Percentiles rank a stretch among this genome's conserved stretches.
phyloP scores from a whole-genome alignment of 2,888 invertebrate genomes.

The Erynnis tages region DNA sequence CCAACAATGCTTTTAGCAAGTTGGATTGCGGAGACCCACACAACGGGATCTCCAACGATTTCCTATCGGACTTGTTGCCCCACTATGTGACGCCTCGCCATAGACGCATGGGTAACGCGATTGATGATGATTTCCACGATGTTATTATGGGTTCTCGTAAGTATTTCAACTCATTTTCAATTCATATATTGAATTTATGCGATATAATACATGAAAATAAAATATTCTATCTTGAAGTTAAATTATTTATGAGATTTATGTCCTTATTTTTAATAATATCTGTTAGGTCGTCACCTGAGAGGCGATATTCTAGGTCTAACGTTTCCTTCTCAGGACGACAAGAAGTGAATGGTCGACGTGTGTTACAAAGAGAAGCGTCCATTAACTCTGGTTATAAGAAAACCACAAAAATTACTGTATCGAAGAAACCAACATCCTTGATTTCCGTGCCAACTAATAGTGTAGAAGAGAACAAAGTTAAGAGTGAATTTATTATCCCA shows the following conservation, averaged over 20 bases:
- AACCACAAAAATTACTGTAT: constrained; percentile 2
- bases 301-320: neutral
- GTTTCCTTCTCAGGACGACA: neutral
- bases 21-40: constrained; percentile 60
- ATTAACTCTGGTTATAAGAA: neutral
- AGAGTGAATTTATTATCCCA: constrained; percentile 85
- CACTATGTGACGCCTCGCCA: constrained; percentile 74
- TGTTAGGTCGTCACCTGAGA: no score
- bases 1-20: constrained; percentile 43
- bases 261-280: no score
- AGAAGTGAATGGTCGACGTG: constrained; percentile 13
- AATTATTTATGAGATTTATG: no score
- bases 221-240: neutral
- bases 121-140: constrained; percentile 69
- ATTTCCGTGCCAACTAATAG: constrained; percentile 20
- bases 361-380: constrained; percentile 12
- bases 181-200: no score
- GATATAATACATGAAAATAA: neutral
- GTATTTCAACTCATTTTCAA: neutral
- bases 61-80: constrained; percentile 67
- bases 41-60: constrained; percentile 56
- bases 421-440: constrained; percentile 15
- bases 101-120: constrained; percentile 43
- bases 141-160: constrained; percentile 57
- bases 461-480: constrained; percentile 16